Evolutionary conservation across 1,140 invertebrate species (phyloP).

Genomic region (Heliothis virescens): DNA sequence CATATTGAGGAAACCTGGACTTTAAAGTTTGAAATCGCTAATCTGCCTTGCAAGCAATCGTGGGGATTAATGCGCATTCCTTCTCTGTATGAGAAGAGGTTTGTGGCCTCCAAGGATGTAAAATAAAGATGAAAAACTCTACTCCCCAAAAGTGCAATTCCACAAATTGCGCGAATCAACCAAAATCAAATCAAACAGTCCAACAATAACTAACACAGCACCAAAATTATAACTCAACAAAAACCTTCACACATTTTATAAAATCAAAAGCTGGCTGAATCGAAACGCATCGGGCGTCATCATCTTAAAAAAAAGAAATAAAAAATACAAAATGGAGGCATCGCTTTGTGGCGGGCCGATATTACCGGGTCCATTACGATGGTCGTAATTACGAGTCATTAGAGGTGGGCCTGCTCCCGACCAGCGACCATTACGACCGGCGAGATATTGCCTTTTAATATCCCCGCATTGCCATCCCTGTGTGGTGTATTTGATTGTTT

Average conservation of each 20-base stretch:
- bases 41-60: too few relatives aligned
- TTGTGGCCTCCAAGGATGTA: too few relatives aligned
- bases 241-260: conserved; percentile 46
- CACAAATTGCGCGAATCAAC: not conserved
- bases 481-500: conserved; percentile 37
- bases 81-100: too few relatives aligned
- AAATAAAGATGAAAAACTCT: too few relatives aligned
- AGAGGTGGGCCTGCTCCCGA: conserved; percentile 63
- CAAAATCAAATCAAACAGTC: not conserved
- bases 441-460: conserved; percentile 79
- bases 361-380: conserved; percentile 75
- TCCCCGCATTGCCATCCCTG: conserved; percentile 57
- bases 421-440: conserved; percentile 64
- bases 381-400: conserved; percentile 81
- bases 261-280: conserved; percentile 50
- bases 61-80: too few relatives aligned
- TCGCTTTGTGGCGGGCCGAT: conserved; percentile 76
- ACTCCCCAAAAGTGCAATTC: too few relatives aligned
- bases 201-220: conserved; percentile 22
- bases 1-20: too few relatives aligned
- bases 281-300: conserved; percentile 57
- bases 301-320: conserved; percentile 58
- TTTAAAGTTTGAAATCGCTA: too few relatives aligned
- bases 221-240: conserved; percentile 29
- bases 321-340: conserved; percentile 77